A percentile compares a stretch with the other conserved stretches of the same genome.
phyloP scores from a whole-genome alignment of 2,113 vertebrate genomes.

The Cygnus buccinator region DNA sequence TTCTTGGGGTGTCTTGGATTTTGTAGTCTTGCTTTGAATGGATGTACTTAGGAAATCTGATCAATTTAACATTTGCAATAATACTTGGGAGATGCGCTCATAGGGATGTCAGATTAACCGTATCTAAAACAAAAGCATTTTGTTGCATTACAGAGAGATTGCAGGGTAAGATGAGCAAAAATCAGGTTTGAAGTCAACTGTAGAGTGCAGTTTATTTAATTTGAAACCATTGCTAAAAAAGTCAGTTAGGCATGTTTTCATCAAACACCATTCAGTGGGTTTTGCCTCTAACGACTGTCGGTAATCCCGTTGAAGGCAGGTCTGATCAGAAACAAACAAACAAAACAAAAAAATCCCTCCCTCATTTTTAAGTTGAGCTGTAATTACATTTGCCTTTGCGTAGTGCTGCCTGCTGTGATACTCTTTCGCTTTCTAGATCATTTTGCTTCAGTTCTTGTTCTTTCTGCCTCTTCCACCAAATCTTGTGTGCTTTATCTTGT shows the following conservation, averaged over 20 bases:
- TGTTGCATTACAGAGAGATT: neutral
- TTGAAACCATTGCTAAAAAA: rapidly evolving
- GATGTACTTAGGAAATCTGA: neutral
- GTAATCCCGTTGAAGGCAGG: neutral
- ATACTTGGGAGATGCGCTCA: rapidly evolving
- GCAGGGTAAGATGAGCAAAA: neutral
- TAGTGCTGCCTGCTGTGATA: neutral
- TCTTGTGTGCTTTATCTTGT: neutral
- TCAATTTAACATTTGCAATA: neutral
- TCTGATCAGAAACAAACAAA: neutral
- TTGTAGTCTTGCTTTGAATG: neutral
- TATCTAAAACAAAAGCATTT: neutral
- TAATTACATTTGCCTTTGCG: neutral
- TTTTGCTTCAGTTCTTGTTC: neutral
- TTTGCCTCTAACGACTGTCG: neutral
- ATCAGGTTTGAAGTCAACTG: neutral
- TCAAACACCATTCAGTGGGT: neutral
- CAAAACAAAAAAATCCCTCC: neutral
- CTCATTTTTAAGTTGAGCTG: rapidly evolving
- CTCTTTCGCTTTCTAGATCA: neutral
- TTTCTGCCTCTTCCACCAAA: neutral
- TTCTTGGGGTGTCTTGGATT: neutral
- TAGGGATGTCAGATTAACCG: neutral
- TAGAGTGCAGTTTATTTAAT: neutral
- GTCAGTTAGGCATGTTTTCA: neutral